Evolutionary conservation across 2,888 invertebrate genomes (phyloP).

Genomic region (Sesia bembeciformis): DNA sequence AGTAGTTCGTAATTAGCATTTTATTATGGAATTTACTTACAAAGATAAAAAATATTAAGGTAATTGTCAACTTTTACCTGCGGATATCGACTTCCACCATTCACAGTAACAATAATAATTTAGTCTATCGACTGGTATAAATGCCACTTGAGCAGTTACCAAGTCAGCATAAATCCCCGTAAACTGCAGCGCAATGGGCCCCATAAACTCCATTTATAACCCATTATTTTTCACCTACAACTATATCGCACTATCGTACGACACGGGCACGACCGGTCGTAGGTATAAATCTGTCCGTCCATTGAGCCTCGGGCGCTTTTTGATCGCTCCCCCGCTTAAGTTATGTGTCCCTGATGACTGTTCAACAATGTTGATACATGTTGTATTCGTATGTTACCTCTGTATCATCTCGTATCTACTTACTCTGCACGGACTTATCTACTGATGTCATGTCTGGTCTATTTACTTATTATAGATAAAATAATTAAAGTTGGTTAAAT

Average conservation of each 20-base stretch:
- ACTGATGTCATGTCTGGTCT: too few relatives aligned
- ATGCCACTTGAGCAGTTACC: too few relatives aligned
- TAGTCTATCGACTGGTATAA: too few relatives aligned
- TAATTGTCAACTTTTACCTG: too few relatives aligned
- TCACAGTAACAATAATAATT: too few relatives aligned
- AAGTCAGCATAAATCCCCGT: not conserved
- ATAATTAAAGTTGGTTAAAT: too few relatives aligned
- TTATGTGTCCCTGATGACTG: constrained; percentile 59
- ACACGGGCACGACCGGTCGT: constrained; percentile 1
- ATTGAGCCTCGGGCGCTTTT: constrained; percentile 46
- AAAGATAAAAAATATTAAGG: too few relatives aligned
- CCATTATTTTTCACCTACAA: constrained; percentile 52
- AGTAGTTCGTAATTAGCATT: too few relatives aligned
- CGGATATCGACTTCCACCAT: too few relatives aligned
- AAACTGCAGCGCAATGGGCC: constrained; percentile 18
- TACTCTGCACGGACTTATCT: not conserved
- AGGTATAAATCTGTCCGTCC: constrained; percentile 48
- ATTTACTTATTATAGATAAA: too few relatives aligned
- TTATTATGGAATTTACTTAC: too few relatives aligned
- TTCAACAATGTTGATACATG: constrained; percentile 21
- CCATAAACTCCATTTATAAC: constrained; percentile 32
- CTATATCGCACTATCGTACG: constrained; percentile 8
- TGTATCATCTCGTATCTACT: not conserved
- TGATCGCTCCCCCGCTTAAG: constrained; percentile 55
- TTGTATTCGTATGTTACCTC: not conserved